Percentiles rank a stretch among this genome's conserved stretches.
These are phyloP conservation scores for Punctoribates punctum DNA, from an alignment of 2,888 invertebrate genomes.

Conservation along the genomic window DNA sequence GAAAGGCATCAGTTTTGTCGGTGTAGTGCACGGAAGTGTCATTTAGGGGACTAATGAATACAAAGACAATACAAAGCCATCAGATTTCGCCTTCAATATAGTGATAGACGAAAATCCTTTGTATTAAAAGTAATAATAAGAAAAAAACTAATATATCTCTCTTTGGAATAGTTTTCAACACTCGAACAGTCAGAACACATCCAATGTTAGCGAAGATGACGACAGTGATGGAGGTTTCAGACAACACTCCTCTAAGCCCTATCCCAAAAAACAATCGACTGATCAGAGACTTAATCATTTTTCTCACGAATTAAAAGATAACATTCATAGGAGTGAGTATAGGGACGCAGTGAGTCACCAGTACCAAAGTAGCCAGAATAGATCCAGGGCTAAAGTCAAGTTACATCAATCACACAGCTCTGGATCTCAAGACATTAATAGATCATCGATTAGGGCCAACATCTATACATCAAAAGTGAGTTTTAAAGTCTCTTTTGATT, in stretches of 20 bases:
- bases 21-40: constrained; percentile 27
- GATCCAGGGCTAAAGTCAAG: constrained; percentile 1
- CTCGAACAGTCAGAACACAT: not conserved
- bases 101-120: not conserved
- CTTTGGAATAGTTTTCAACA: not conserved
- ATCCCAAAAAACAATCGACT: not conserved
- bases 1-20: not conserved
- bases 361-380: not conserved
- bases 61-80: not conserved
- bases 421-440: constrained; percentile 16
- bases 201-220: constrained; percentile 36
- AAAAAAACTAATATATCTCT: not conserved
- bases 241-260: not conserved
- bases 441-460: not conserved
- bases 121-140: not conserved
- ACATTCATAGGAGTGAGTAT: not conserved
- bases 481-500: not conserved
- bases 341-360: not conserved
- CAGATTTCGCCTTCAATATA: not conserved
- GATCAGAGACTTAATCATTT: constrained; percentile 28
- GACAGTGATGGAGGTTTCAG: constrained; percentile 42
- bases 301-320: constrained; percentile 18
- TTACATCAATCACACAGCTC: constrained; percentile 32
- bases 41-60: constrained; percentile 4
- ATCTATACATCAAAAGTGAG: constrained; percentile 21